Base-by-base conservation (phyloP, 2,888 invertebrate species). In the Drosophila neutralis region DNA sequence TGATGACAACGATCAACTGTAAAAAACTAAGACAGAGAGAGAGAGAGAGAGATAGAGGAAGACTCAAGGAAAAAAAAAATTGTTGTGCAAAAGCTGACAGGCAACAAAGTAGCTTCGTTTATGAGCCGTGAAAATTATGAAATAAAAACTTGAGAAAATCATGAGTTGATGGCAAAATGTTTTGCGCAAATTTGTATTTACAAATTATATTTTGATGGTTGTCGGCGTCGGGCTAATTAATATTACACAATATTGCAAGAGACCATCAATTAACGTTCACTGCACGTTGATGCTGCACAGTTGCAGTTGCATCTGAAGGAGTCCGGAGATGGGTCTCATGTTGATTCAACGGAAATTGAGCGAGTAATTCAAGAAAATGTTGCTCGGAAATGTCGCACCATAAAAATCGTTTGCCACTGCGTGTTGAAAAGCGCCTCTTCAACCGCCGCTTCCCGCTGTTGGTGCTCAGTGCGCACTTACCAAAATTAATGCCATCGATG, bases 291-390 rank as follows among this genome's bases (percentile, higher is more conserved):
- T 63, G 51, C 42, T 63, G 59, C 58, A 45, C 58, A 35, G 59
- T 36, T 42, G 61, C 48, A 29, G 59, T 45, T 29, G 60, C 35
- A 48, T 49, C 33, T 42, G 72, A 60, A 27, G 57, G 75, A 42
- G 35, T 27, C 33, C 24, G 18, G 24, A 49, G 49, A 36, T 21
- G 69, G 35, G 21, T 56, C 54, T 51, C 69, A 60, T 57, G 69
- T 85, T 82, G 84, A 91, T 91, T 91, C 92, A 89, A 81, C 83
- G 92, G 92, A 92, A 92, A 91, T 91, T 89, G 86, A 83, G 89
- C 83, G 87, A 80, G 80, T 91, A 91, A 91, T 91, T 91, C 82
- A 87, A 78, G 81, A 78, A 83, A 83, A 74, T 75, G 73, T 82
- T 82, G 80, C 80, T 82, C 81, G 81, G 70, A 89, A 76, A 84